Evolutionary conservation across 1,140 invertebrate genomes (phyloP), one percentile per base, ranked within the genome.

Genomic region (Archivesica marissinica): DNA sequence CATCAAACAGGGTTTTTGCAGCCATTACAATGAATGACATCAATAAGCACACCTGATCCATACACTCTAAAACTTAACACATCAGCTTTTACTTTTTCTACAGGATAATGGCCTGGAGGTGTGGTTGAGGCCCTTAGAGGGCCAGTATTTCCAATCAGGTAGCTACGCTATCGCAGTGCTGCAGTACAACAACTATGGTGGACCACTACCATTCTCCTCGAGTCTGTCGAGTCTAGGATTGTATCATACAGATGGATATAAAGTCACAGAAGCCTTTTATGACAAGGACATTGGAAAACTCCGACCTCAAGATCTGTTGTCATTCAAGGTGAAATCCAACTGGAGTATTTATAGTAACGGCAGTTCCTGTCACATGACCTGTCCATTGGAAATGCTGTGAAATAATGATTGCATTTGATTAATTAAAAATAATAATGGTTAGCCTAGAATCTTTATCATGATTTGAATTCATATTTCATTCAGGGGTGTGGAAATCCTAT

Each of bases 311-410:
- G 97, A 98, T 25, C 97, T 97, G 93, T 97, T 99, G 88, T 98
- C 97, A 94, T 97, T 98, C 30, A 97, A 97, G 95, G 97, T 99
- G 1, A 98, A n/a, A 99, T 94, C 98, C 98, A 88, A 98, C 98
- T 92, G 97, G 97, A 86, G 91, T 92, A 25, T 89, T 81, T 50
- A 86, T 92, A 15, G 79, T 86, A 13, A 91, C 77, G 30, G 87
- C 78, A 25, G 59, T 75, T 15, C 89, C 88, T 39, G 7, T 87
- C 38, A 47, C 23, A 9, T 25, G 35, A 59, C n/a, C n/a, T n/a
- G n/a, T n/a, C n/a, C n/a, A n/a, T n/a, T n/a, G n/a, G n/a, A n/a
- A n/a, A n/a, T n/a, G n/a, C n/a, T n/a, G n/a, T n/a, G n/a, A n/a
- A n/a, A n/a, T n/a, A n/a, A n/a, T n/a, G n/a, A n/a, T n/a, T n/a